These are phyloP conservation scores for Acholoe squamosa DNA, from an alignment of 2,888 invertebrate species.

Conservation along the genomic window DNA sequence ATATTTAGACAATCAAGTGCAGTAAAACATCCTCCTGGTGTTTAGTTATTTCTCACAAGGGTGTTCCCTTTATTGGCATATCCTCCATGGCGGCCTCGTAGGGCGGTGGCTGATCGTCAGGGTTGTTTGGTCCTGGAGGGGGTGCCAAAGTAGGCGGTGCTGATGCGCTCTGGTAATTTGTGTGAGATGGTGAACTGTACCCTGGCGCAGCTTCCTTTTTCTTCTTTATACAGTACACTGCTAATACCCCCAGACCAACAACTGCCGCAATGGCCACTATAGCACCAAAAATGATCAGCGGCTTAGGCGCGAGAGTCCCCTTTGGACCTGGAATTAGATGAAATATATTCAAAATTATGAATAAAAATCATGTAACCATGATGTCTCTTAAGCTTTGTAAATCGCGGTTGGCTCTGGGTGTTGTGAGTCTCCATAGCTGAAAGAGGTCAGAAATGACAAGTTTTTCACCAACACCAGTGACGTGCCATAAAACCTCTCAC, in stretches of 20 bases:
- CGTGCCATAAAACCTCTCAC: too few species aligned
- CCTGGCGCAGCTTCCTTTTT: neutral
- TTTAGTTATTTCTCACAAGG: neutral
- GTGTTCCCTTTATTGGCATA: neutral
- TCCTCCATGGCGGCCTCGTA: neutral
- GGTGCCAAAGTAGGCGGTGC: neutral
- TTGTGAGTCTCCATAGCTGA: too few species aligned
- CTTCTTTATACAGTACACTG: neutral
- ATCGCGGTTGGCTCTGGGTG: too few species aligned
- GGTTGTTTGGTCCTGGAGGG: neutral
- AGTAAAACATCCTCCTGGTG: too few species aligned
- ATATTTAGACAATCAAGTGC: too few species aligned
- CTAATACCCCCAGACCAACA: neutral
- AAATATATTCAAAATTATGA: too few species aligned
- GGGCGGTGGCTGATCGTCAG: neutral
- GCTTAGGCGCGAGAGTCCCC: conserved; percentile 18
- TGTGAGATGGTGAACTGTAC: neutral
- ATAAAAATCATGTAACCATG: too few species aligned
- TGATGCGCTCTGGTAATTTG: neutral
- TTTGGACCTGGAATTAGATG: neutral
- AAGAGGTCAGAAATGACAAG: too few species aligned
- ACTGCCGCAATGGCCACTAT: neutral
- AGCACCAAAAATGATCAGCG: neutral
- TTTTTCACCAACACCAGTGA: too few species aligned
- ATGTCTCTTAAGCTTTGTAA: too few species aligned